A percentile compares a stretch with the other conserved stretches of the same genome.
Evolutionary conservation across 92 coral and sea anemone species (phyloP).

Genomic region (Montipora capitata): DNA sequence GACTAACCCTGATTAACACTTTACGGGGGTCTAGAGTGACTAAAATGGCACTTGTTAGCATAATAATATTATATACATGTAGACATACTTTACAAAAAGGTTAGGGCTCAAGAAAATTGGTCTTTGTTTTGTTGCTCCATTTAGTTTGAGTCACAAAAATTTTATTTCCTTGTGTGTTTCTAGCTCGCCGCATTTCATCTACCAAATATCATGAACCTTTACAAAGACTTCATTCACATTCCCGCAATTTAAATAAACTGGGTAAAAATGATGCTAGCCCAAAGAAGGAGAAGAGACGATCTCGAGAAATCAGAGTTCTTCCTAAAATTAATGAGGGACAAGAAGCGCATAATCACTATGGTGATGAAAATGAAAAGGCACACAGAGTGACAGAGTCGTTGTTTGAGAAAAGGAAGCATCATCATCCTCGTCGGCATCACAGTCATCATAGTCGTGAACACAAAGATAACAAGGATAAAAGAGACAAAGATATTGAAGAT

Average conservation of each 20-base stretch:
- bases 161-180: not conserved
- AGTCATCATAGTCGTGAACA: constrained; percentile 41
- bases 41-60: no score
- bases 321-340: constrained; percentile 64
- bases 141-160: not conserved
- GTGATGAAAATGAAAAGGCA: constrained; percentile 32
- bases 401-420: constrained; percentile 6
- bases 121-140: not conserved
- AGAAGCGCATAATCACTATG: constrained; percentile 28
- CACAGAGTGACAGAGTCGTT: constrained; percentile 7
- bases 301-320: constrained; percentile 42
- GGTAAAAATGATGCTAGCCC: constrained; percentile 50
- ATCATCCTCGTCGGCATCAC: constrained; percentile 44
- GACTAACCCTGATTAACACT: no score
- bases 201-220: constrained; percentile 81
- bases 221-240: constrained; percentile 66
- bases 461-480: constrained; percentile 54
- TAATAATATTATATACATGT: no score
- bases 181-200: constrained; percentile 75
- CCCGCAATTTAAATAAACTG: constrained; percentile 29
- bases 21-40: no score
- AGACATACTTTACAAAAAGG: no score
- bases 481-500: constrained; percentile 16
- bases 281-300: constrained; percentile 43
- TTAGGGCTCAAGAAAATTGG: no score